These are phyloP conservation scores for Acrocera orbiculus DNA, from an alignment of 2,888 invertebrate species.

Conservation along the genomic window DNA sequence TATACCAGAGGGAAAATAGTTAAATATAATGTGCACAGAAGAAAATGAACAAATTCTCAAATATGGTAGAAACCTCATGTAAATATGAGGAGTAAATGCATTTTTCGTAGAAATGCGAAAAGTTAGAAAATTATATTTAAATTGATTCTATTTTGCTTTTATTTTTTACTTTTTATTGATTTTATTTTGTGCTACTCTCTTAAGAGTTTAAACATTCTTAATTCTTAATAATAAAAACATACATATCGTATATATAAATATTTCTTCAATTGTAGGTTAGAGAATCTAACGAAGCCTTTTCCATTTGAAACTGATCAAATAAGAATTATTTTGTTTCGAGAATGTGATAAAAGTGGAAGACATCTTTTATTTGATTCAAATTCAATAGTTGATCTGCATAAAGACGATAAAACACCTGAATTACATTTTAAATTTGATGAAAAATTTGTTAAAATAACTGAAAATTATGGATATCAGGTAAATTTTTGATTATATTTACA, in stretches of 20 bases:
- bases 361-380: constrained; percentile 70
- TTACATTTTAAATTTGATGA: constrained; percentile 1
- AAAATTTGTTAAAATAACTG: constrained; percentile 41
- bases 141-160: too few species aligned
- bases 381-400: constrained; percentile 36
- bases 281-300: too few species aligned
- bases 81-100: too few species aligned
- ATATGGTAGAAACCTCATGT: too few species aligned
- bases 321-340: constrained; percentile 64
- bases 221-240: not conserved
- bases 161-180: too few species aligned
- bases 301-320: constrained; percentile 56
- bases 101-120: too few species aligned
- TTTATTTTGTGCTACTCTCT: not conserved
- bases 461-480: constrained; percentile 49
- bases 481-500: constrained; percentile 20
- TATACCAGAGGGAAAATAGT: too few species aligned
- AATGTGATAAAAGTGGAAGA: constrained; percentile 67
- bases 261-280: constrained; percentile 20
- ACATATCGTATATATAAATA: not conserved
- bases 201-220: not conserved
- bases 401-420: constrained; percentile 18
- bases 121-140: too few species aligned
- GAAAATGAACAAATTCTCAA: too few species aligned
- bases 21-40: too few species aligned